Evolutionary conservation across 2,113 vertebrate species (phyloP).

Genomic region (Anhinga rufa): DNA sequence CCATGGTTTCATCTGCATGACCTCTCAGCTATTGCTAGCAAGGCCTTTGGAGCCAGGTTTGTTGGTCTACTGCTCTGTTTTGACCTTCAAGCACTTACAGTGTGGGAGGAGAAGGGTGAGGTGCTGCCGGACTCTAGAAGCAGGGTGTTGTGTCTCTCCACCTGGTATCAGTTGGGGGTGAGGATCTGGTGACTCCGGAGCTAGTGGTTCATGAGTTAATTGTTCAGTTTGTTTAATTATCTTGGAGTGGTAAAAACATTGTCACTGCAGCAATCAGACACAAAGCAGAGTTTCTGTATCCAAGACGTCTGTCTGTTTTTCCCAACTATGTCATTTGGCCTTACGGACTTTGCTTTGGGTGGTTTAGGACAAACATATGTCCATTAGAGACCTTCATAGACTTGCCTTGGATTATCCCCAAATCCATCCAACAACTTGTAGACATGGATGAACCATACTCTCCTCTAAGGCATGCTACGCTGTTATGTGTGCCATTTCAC

Average conservation of each 20-base stretch:
- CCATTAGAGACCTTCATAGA: not conserved
- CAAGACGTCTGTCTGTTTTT: not conserved
- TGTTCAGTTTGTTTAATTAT: not conserved
- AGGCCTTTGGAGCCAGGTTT: not conserved
- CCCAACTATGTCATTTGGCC: not conserved
- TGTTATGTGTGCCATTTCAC: not conserved
- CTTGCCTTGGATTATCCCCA: not conserved
- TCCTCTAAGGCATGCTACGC: not conserved
- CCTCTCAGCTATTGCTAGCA: not conserved
- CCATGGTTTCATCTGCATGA: not conserved
- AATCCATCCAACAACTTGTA: not conserved
- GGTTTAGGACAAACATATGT: not conserved
- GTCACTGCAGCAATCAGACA: not conserved
- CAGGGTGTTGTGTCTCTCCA: not conserved
- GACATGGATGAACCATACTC: not conserved
- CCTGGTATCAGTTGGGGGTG: not conserved
- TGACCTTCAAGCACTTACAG: not conserved
- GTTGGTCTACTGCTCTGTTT: not conserved
- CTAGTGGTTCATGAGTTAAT: not conserved
- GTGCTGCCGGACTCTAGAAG: not conserved
- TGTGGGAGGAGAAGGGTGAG: constrained; percentile 37
- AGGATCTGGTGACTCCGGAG: not conserved
- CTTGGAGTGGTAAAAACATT: not conserved
- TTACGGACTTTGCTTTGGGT: not conserved
- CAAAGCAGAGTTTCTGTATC: not conserved